Base-by-base conservation (phyloP, 2,113 vertebrate genomes). In the Cynocephalus volans region DNA sequence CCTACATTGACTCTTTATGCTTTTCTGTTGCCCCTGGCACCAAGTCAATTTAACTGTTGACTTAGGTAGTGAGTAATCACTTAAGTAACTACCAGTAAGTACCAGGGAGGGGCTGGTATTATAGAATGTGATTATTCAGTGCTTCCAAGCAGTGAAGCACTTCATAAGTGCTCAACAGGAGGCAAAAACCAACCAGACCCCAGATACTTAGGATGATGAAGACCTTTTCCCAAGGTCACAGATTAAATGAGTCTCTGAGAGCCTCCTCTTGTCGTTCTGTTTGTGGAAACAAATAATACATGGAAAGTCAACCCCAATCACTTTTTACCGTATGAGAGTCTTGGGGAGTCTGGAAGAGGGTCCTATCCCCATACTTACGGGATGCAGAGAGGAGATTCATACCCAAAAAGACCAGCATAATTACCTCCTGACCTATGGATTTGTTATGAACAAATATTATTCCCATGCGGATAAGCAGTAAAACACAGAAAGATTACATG, bases 271-370 rank as follows among this genome's bases (percentile, higher is more conserved):
- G 56, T 62, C 50, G 90, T 76, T 94, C 23, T 90, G n/a, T 81
- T 91, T 72, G 45, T 77, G 73, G 18, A 80, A 89, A 85, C 19
- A 88, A 89, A 85, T 15, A 88, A 85, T 50, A 50, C 10, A 4
- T 26, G 18, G 41, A 81, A 94, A 90, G 24, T 70, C 54, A 93
- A 52, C 48, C 8, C 33, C 52, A 33, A 7, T 48, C 58, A 21
- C 58, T 58, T 94, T 93, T 62, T 90, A 77, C 18, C 83, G n/a
- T 95, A 79, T 72, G 67, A 72, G 41, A 94, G 54, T 14, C 23
- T 41, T 31, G 31, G 76, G 36, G 72, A 41, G 28, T 48, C 58
- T 58, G 36, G 21, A 65, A 76, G 58, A 76, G 23, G 33, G 17
- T 90, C 41, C 73, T 77, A 48, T 65, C 41, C 56, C 41, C 36